Evolutionary conservation across 2,797 vertebrate genomes (phyloP).

Genomic region (Geotrypetes seraphini): DNA sequence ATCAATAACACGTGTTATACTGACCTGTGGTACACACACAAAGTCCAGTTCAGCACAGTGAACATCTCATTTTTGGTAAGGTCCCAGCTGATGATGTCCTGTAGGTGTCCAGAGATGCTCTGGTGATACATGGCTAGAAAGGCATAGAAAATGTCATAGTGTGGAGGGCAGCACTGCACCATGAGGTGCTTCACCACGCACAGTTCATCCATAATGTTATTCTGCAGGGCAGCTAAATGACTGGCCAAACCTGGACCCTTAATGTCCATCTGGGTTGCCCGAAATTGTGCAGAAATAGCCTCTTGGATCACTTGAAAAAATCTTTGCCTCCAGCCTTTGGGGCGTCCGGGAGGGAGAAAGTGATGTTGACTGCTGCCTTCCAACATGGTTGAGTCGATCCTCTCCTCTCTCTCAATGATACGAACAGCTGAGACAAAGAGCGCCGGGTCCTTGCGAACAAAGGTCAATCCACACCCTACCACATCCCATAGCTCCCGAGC

Average conservation of each 20-base stretch:
- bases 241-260: constrained; percentile 58
- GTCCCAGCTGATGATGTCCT: constrained; percentile 70
- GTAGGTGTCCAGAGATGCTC: constrained; percentile 65
- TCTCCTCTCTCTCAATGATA: constrained; percentile 85
- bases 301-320: constrained; percentile 73
- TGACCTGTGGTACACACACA: constrained; percentile 82
- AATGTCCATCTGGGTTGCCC: neutral
- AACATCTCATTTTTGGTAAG: constrained; percentile 84
- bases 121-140: constrained; percentile 72
- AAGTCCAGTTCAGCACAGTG: constrained; percentile 79
- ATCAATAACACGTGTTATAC: neutral
- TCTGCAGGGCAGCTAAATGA: constrained; percentile 74
- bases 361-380: constrained; percentile 32
- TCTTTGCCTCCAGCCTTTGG: constrained; percentile 74
- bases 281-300: constrained; percentile 53
- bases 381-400: constrained; percentile 53
- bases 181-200: constrained; percentile 72
- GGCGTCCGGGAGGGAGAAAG: constrained; percentile 64
- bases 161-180: constrained; percentile 79
- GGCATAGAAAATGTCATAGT: constrained; percentile 68
- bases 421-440: constrained; percentile 81
- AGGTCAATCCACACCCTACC: constrained; percentile 60
- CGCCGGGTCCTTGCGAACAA: constrained; percentile 76
- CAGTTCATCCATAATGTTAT: constrained; percentile 69
- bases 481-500: constrained; percentile 76